phyloP scores from a whole-genome alignment of 1,140 invertebrate species.

The Melitaea cinxia region DNA sequence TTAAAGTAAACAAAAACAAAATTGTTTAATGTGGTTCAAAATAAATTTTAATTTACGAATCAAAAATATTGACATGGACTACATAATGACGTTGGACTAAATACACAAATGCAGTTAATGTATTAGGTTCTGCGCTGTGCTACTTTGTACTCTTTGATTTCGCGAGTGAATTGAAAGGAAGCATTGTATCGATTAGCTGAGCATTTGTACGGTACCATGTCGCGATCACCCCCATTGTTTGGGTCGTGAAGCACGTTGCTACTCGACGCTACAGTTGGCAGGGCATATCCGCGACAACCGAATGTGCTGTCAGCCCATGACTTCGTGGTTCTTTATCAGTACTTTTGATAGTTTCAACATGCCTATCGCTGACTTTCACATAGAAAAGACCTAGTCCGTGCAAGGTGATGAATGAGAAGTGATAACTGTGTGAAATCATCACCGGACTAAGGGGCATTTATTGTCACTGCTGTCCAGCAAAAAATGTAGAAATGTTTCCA shows the following conservation, averaged over 20 bases:
- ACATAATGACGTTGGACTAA: neutral
- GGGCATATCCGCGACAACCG: conserved; percentile 53
- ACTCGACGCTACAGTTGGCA: conserved; percentile 67
- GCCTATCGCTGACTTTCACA: conserved; percentile 28
- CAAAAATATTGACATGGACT: too few species aligned
- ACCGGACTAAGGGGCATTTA: conserved; percentile 3
- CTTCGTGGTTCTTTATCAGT: conserved; percentile 9
- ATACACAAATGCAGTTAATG: neutral
- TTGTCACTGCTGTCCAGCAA: conserved; percentile 5
- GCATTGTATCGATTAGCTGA: conserved; percentile 66
- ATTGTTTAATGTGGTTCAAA: too few species aligned
- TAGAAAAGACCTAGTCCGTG: conserved; percentile 35
- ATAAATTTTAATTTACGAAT: too few species aligned
- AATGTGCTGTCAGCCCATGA: conserved; percentile 57
- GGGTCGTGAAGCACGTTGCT: conserved; percentile 68
- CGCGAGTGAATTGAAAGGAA: conserved; percentile 47
- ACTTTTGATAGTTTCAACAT: conserved; percentile 31
- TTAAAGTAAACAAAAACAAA: too few species aligned
- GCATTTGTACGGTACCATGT: conserved; percentile 65
- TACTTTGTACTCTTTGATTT: conserved; percentile 30
- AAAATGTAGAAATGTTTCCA: conserved; percentile 70
- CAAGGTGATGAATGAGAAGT: conserved; percentile 26
- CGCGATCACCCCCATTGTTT: conserved; percentile 77
- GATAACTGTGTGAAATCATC: conserved; percentile 16
- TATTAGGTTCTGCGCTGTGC: neutral